Base-by-base conservation (phyloP, 2,113 vertebrate species). In the Donacobius atricapilla region DNA sequence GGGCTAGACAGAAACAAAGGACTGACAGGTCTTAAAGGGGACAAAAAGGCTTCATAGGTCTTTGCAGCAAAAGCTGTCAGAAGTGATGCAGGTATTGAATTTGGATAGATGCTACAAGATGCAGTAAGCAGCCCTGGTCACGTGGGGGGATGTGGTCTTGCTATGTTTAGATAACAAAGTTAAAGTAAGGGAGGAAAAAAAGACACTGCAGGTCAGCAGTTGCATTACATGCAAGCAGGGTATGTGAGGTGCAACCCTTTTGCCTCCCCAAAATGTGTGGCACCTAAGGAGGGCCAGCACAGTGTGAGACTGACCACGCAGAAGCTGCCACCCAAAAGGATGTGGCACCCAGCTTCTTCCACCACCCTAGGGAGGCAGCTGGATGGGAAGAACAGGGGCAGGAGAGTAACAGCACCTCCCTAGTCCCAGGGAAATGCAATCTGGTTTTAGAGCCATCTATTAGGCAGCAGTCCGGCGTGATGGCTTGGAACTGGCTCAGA, bases 41-140 rank as follows among this genome's bases (percentile, higher is more conserved):
- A 89, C 75, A 84, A 45, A 96, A 83, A 69, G 9, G 8, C 16
- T 73, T 80, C 33, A 53, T 61, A 83, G 16, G 19, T 39, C 37
- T 93, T 85, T 89, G 50, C 57, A 90, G 48, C 40, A 83, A 88
- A 95, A 85, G 15, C 60, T 87, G 35, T 39, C 56, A 87, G 75
- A 93, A 71, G 16, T 28, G 73, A 37, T 61, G 53, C 51, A 90
- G 50, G 7, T 78, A 61, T 31, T 47, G 24, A 75, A 48, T 66
- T 68, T 92, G 64, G 33, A 75, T 47, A 92, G 82, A 61, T 44
- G 16, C 56, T 44, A 68, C 23, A 39, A 78, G 39, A 61, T 54
- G 50, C 48, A 50, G 23, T 23, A 28, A 73, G 37, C 56, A 85
- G 12, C 40, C 50, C 27, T 53, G 31, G 35, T 92, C 91, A 82